A percentile compares a stretch with the other conserved stretches of the same genome.
Conservation (phyloP, 2,797 vertebrate genomes). For the Myotis planiceps region DNA sequence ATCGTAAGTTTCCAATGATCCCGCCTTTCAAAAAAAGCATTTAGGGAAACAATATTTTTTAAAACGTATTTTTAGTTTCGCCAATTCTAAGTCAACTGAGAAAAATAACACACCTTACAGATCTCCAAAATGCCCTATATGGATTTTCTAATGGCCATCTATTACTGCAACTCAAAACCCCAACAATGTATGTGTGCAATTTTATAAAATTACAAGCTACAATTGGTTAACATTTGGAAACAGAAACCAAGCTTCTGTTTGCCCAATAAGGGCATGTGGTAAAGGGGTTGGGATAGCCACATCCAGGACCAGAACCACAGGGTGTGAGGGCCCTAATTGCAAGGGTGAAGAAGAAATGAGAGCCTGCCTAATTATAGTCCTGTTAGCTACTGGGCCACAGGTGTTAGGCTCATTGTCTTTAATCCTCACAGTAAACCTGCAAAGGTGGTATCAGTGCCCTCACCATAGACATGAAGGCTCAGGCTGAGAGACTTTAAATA, state of each 20-base stretch:
- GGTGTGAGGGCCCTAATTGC: not conserved
- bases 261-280: not conserved
- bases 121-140: not conserved
- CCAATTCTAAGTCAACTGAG: constrained; percentile 28
- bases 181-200: not conserved
- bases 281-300: not conserved
- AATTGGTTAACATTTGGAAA: constrained; percentile 2
- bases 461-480: not conserved
- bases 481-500: not conserved
- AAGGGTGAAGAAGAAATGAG: not conserved
- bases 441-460: not conserved
- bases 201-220: constrained; percentile 32
- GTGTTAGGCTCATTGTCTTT: not conserved
- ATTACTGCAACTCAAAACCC: not conserved
- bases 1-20: not conserved
- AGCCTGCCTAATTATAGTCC: not conserved
- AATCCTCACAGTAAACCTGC: not conserved
- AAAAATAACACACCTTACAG: not conserved
- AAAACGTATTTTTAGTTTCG: constrained; percentile 18
- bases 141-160: not conserved
- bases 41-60: not conserved
- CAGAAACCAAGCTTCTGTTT: not conserved
- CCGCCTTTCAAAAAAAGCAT: not conserved
- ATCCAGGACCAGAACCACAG: not conserved
- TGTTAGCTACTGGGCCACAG: not conserved